Conservation (phyloP, 2,888 invertebrate species). For the Conus canariensis region DNA sequence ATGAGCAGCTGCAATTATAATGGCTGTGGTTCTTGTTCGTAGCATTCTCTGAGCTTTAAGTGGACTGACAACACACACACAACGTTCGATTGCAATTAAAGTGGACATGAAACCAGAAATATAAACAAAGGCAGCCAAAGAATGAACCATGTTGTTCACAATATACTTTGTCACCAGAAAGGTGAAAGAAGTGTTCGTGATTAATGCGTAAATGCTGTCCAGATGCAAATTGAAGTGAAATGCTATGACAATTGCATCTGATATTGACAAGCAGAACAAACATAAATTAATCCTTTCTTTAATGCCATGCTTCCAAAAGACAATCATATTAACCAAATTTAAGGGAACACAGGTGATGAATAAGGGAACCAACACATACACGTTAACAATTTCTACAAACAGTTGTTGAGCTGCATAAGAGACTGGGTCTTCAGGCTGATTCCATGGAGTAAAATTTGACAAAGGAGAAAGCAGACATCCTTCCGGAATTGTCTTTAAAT, state of each 20-base stretch:
- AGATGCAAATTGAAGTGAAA: not conserved
- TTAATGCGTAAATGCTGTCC: not conserved
- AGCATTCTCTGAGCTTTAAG: not conserved
- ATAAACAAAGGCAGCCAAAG: not conserved
- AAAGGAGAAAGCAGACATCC: no score
- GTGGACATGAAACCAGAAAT: not conserved
- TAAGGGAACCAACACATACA: not conserved
- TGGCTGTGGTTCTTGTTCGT: not conserved
- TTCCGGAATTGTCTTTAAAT: no score
- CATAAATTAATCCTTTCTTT: not conserved
- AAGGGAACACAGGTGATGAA: not conserved
- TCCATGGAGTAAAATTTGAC: no score
- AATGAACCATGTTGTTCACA: not conserved
- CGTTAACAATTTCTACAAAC: no score
- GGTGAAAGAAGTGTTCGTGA: not conserved
- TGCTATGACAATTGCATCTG: not conserved
- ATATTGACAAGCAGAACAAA: not conserved
- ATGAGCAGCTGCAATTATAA: not conserved
- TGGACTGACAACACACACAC: not conserved
- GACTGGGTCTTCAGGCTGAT: no score
- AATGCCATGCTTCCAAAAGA: not conserved
- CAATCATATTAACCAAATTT: not conserved
- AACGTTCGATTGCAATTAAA: not conserved
- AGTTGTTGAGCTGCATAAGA: no score
- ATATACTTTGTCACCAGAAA: not conserved